phyloP scores from a whole-genome alignment of 2,888 invertebrate genomes.

The Tupiocoris notatus region DNA sequence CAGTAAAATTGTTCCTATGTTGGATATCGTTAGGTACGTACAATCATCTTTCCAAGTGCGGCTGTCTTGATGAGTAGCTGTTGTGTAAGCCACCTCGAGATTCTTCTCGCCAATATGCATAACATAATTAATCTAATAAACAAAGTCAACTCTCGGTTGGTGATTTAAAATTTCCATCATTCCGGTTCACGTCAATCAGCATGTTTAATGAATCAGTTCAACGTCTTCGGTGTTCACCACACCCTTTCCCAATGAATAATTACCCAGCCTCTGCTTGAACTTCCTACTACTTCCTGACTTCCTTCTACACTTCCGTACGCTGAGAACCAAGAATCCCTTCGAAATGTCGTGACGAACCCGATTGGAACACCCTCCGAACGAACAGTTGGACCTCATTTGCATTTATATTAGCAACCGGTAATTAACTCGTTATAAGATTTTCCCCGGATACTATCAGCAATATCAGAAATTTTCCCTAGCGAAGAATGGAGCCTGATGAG shows the following conservation, averaged over 20 bases:
- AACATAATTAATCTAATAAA: too few species aligned
- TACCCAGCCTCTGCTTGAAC: too few species aligned
- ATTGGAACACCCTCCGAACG: background rate
- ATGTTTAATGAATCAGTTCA: background rate
- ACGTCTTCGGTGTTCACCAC: background rate
- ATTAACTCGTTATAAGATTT: background rate
- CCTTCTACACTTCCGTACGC: background rate
- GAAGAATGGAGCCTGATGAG: background rate
- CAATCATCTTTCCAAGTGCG: too few species aligned
- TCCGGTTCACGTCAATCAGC: background rate
- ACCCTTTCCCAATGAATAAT: background rate
- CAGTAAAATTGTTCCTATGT: too few species aligned
- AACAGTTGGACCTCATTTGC: background rate
- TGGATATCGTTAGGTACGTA: too few species aligned
- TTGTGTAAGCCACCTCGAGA: too few species aligned
- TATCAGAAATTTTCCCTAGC: background rate
- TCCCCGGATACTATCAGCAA: background rate
- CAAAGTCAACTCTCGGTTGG: background rate
- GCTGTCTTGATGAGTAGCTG: too few species aligned
- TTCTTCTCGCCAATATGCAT: too few species aligned
- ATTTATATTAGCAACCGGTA: background rate
- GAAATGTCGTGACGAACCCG: background rate
- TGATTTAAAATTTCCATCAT: background rate
- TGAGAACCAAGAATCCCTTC: background rate
- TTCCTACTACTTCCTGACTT: background rate